Evolutionary conservation across 2,888 invertebrate genomes (phyloP).

Genomic region (Diarsia mendica): DNA sequence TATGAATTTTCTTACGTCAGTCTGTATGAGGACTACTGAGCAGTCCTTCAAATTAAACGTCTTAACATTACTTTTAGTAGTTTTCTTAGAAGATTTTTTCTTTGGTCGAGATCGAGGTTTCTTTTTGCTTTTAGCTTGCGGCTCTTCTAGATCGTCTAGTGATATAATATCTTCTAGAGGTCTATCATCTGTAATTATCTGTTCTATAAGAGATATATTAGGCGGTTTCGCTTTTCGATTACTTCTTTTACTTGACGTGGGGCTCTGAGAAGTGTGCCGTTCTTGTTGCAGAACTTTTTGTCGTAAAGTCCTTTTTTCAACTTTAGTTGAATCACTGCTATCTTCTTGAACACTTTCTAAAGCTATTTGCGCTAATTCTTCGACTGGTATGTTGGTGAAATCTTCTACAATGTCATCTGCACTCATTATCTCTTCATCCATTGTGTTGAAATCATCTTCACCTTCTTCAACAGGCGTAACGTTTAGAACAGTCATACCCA

Average conservation of each 20-base stretch:
- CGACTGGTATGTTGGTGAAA: slow-evolving; percentile 83
- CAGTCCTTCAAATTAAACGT: slow-evolving; percentile 77
- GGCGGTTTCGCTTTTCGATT: slow-evolving; percentile 77
- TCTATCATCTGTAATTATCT: slow-evolving; percentile 84
- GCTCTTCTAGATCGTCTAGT: slow-evolving; percentile 80
- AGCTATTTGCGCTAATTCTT: slow-evolving; percentile 85
- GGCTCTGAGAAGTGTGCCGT: slow-evolving; percentile 74
- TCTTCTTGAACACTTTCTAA: slow-evolving; percentile 75
- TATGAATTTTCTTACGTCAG: slow-evolving; percentile 75
- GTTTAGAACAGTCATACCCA: slow-evolving; percentile 86
- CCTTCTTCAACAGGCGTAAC: slow-evolving; percentile 72
- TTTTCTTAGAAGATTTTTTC: slow-evolving; percentile 60
- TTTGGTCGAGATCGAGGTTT: slow-evolving; percentile 65
- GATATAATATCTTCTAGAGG: slow-evolving; percentile 86
- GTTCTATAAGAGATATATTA: slow-evolving; percentile 85
- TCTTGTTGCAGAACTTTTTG: slow-evolving; percentile 69
- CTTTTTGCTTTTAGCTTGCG: slow-evolving; percentile 69
- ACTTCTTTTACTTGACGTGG: slow-evolving; percentile 69
- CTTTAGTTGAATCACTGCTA: slow-evolving; percentile 57
- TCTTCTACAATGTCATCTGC: slow-evolving; percentile 82
- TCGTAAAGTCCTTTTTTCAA: slow-evolving; percentile 68
- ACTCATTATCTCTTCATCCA: slow-evolving; percentile 57
- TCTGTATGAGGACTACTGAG: slow-evolving; percentile 76
- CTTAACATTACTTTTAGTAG: slow-evolving; percentile 45
- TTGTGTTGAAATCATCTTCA: slow-evolving; percentile 35